Percentiles rank a stretch among this genome's conserved stretches.
phyloP scores from a whole-genome alignment of 2,113 vertebrate species.

The Gobius niger region DNA sequence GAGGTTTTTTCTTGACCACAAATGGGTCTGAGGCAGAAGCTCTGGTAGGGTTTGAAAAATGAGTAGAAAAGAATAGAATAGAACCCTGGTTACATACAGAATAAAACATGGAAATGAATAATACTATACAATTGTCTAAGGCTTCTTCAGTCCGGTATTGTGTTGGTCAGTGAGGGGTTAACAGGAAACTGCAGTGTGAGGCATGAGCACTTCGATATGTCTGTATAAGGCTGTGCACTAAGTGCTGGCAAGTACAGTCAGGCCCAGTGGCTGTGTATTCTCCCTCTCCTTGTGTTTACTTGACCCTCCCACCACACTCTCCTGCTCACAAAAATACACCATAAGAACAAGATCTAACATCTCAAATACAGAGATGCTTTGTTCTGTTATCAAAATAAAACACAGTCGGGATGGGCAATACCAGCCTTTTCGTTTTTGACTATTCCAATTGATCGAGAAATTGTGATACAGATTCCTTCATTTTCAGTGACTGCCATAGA shows the following conservation, averaged over 20 bases:
- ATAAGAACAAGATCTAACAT: constrained; percentile 17
- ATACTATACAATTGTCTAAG: background rate
- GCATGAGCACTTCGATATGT: constrained; percentile 67
- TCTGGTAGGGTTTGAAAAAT: constrained; percentile 14
- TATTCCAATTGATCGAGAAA: no score
- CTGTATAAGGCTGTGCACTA: constrained; percentile 75
- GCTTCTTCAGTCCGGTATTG: constrained; percentile 13
- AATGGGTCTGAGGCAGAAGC: constrained; percentile 43
- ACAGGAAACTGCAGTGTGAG: constrained; percentile 68
- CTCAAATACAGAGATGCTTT: background rate
- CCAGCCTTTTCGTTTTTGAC: no score
- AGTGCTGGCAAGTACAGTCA: constrained; percentile 73
- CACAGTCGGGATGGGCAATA: no score
- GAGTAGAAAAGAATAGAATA: constrained; percentile 13
- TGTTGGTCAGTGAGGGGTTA: constrained; percentile 62
- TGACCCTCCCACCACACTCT: constrained; percentile 43
- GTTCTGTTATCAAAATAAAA: no score
- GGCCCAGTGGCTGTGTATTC: constrained; percentile 51
- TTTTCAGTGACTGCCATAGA: no score
- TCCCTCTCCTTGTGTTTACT: constrained; percentile 41
- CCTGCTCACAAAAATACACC: constrained; percentile 4
- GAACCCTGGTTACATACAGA: background rate
- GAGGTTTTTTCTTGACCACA: constrained; percentile 44
- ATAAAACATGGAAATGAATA: background rate
- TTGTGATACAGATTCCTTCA: no score